Percentiles rank a stretch among this genome's conserved stretches.
phyloP scores from a whole-genome alignment of 1,140 invertebrate genomes.

The Zaprionus kolodkinae region DNA sequence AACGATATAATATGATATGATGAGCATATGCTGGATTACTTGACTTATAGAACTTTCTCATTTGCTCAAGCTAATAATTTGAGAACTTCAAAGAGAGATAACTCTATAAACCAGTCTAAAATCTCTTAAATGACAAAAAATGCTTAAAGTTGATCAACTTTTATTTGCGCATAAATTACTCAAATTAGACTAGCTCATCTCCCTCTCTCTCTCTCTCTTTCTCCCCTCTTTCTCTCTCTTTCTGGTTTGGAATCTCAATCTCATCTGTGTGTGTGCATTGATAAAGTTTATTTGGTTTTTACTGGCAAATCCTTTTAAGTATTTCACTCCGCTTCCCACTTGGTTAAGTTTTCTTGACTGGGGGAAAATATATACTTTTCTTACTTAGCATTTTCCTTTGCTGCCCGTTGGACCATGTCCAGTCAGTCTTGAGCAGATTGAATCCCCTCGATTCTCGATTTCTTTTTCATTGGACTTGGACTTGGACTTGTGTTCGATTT shows the following conservation, averaged over 20 bases:
- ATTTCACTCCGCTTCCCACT: neutral
- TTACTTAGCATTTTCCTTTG: constrained; percentile 33
- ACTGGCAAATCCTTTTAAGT: constrained; percentile 16
- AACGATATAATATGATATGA: too few relatives aligned
- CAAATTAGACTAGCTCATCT: constrained; percentile 25
- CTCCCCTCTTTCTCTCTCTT: too few relatives aligned
- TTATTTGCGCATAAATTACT: constrained; percentile 3
- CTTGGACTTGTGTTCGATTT: constrained; percentile 32
- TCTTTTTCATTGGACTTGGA: constrained; percentile 1
- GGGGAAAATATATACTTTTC: constrained; percentile 23
- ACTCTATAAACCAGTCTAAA: neutral
- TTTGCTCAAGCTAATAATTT: neutral
- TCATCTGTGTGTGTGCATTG: neutral
- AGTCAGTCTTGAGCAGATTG: neutral
- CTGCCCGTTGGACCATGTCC: constrained; percentile 34
- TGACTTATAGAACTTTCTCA: too few relatives aligned
- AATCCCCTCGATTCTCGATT: constrained; percentile 17
- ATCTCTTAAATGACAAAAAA: neutral
- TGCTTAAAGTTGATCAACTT: neutral
- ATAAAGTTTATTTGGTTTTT: constrained; percentile 18
- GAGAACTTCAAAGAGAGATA: neutral
- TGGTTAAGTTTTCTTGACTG: too few relatives aligned
- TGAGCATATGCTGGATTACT: too few relatives aligned
- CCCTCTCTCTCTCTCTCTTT: neutral
- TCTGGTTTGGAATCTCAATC: neutral